A percentile compares a stretch with the other conserved stretches of the same genome.
phyloP scores from a whole-genome alignment of 2,113 vertebrate species.

The Poecile atricapillus region DNA sequence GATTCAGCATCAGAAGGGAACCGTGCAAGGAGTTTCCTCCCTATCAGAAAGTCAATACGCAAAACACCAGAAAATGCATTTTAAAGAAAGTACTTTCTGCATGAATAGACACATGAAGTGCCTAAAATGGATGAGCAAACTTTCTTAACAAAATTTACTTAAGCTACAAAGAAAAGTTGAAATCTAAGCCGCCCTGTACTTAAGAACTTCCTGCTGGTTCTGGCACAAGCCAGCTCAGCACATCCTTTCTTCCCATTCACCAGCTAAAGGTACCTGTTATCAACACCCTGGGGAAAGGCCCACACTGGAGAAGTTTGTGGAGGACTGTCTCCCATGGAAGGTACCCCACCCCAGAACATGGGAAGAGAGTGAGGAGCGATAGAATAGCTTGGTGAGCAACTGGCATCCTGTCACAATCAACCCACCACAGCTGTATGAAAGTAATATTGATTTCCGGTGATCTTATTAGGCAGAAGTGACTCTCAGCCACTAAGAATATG shows the following conservation, averaged over 20 bases:
- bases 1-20: background rate
- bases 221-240: background rate
- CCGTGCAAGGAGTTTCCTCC: background rate
- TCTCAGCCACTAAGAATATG: background rate
- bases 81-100: background rate
- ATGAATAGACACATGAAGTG: background rate
- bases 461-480: background rate
- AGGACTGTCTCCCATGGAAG: background rate
- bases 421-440: background rate
- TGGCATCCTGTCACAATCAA: background rate
- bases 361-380: background rate
- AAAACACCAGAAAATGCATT: background rate
- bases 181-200: fast-evolving
- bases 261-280: background rate
- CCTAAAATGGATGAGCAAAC: background rate
- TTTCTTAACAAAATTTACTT: background rate
- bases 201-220: background rate
- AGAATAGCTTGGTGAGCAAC: background rate
- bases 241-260: background rate
- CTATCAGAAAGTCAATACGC: background rate
- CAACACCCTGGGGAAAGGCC: background rate
- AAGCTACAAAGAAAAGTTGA: background rate
- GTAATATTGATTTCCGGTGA: background rate
- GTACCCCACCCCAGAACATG: fast-evolving
- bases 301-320: background rate